phyloP scores from a whole-genome alignment of 2,797 vertebrate species.

The Enteromius fasciolatus region DNA sequence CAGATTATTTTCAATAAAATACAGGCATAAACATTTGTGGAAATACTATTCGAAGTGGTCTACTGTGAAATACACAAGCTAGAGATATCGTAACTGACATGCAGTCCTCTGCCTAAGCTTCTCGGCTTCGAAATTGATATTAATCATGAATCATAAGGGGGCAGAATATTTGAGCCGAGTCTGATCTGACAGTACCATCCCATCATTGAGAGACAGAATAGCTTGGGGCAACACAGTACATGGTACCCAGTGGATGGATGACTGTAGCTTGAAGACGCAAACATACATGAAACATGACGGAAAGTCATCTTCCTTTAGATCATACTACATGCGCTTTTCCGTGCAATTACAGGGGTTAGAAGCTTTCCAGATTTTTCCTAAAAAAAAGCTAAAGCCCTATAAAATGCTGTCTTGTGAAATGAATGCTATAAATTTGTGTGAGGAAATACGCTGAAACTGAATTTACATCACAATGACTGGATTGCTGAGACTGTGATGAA shows the following conservation, averaged over 20 bases:
- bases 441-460: background rate
- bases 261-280: conserved; percentile 22
- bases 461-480: background rate
- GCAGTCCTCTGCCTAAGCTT: conserved; percentile 13
- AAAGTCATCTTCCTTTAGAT: conserved; percentile 32
- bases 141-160: conserved; percentile 20
- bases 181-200: conserved; percentile 21
- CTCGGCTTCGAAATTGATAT: background rate
- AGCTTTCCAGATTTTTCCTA: background rate
- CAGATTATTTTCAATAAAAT: conserved; percentile 43
- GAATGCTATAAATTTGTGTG: background rate
- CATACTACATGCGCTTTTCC: background rate
- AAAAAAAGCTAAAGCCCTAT: background rate
- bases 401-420: background rate
- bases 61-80: conserved; percentile 45
- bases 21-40: conserved; percentile 23
- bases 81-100: conserved; percentile 45
- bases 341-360: background rate
- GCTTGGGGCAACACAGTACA: background rate
- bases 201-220: conserved; percentile 9
- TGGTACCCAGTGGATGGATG: conserved; percentile 5
- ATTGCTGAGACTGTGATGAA: background rate
- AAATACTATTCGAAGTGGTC: conserved; percentile 39
- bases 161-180: conserved; percentile 32
- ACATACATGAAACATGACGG: conserved; percentile 29